A percentile compares a stretch with the other conserved stretches of the same genome.
Conservation (phyloP, 2,888 invertebrate species). For the Torymus aiolomorphi region DNA sequence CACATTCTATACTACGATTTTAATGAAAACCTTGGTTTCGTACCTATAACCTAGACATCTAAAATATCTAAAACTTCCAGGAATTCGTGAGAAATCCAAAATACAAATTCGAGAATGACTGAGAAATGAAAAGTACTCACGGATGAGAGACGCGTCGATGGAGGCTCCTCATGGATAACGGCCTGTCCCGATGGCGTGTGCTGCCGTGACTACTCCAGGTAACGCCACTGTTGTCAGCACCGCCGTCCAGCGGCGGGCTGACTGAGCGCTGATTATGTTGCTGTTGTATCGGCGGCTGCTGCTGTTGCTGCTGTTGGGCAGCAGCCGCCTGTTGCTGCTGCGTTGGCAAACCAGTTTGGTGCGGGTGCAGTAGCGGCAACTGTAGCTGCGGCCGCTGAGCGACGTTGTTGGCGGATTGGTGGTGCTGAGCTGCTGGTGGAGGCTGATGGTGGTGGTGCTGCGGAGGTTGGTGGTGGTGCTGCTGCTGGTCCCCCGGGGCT, state of each 20-base stretch:
- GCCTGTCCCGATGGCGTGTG: slow-evolving; percentile 66
- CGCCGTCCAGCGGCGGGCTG: slow-evolving; percentile 65
- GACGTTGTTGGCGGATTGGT: slow-evolving; percentile 2
- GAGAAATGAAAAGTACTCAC: slow-evolving; percentile 65
- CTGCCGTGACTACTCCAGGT: slow-evolving; percentile 64
- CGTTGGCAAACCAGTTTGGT: slow-evolving; percentile 20
- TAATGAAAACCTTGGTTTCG: too few relatives aligned
- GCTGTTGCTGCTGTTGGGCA: slow-evolving; percentile 60
- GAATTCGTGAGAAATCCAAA: not conserved
- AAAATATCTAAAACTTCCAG: too few relatives aligned
- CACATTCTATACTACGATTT: too few relatives aligned
- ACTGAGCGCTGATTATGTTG: slow-evolving; percentile 26
- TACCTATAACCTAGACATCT: too few relatives aligned
- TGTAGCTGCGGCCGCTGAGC: slow-evolving; percentile 50
- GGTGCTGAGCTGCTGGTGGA: slow-evolving; percentile 26
- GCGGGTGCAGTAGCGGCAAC: slow-evolving; percentile 48
- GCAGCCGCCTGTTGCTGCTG: slow-evolving; percentile 34
- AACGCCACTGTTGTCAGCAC: slow-evolving; percentile 67
- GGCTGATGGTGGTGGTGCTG: slow-evolving; percentile 24
- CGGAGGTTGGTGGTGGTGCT: slow-evolving; percentile 34
- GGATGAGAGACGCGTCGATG: slow-evolving; percentile 74
- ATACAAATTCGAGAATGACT: not conserved
- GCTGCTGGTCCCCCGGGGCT: slow-evolving; percentile 60
- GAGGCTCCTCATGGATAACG: slow-evolving; percentile 73
- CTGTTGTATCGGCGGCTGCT: not conserved